These are phyloP conservation scores for Apocrypta bakeri DNA, from an alignment of 1,140 invertebrate species.

Conservation along the genomic window DNA sequence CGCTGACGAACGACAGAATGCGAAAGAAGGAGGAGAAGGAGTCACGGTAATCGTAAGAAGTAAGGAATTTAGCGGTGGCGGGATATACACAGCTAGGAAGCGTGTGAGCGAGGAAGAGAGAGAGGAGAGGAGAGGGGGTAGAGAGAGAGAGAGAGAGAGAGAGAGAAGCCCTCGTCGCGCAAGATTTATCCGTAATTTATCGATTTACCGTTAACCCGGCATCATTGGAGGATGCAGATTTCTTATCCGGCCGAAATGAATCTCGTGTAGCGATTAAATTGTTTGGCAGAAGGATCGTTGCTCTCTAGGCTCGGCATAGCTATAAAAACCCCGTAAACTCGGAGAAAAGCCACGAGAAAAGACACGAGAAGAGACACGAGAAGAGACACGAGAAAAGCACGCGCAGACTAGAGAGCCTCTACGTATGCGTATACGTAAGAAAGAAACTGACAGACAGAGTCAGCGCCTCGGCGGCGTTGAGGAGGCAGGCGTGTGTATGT, in stretches of 20 bases:
- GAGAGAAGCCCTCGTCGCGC: not conserved
- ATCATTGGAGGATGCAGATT: not conserved
- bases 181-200: conserved; percentile 11
- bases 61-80: not conserved
- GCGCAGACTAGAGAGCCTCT: not conserved
- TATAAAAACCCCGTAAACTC: not conserved
- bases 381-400: not conserved
- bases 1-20: conserved; percentile 1
- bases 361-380: not conserved
- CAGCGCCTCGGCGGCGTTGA: not conserved
- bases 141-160: not conserved
- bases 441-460: not conserved
- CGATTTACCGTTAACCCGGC: conserved; percentile 17
- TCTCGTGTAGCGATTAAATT: not conserved
- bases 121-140: not conserved
- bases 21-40: conserved; percentile 10
- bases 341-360: not conserved
- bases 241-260: not conserved
- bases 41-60: conserved; percentile 1
- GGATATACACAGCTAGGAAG: not conserved
- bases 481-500: no score
- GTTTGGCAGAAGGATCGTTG: no score
- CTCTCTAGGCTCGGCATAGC: not conserved
- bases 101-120: not conserved
- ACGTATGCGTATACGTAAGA: not conserved